Percentiles rank a stretch among this genome's conserved stretches.
Conservation (phyloP, 2,113 vertebrate species). For the Ochotona curzoniae region DNA sequence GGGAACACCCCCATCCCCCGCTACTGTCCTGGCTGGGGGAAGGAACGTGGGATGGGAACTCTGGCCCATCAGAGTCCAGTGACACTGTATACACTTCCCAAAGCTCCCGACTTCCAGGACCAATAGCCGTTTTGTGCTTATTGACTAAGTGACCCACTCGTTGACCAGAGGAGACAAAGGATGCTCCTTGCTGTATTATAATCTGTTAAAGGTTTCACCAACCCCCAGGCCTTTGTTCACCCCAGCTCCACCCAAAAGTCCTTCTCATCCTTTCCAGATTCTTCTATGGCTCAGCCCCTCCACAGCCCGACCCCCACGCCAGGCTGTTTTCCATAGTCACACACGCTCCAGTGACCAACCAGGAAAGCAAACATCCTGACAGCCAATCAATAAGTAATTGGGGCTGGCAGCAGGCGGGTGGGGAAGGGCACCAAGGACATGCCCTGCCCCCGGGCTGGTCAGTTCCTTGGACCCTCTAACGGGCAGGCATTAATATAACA, state of each 20-base stretch:
- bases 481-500: neutral
- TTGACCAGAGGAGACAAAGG: slow-evolving; percentile 41
- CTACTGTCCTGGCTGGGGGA: neutral
- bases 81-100: neutral
- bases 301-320: neutral
- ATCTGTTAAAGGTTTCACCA: slow-evolving; percentile 12
- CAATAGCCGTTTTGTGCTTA: slow-evolving; percentile 21
- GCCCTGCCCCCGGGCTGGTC: neutral
- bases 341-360: slow-evolving; percentile 77
- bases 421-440: neutral
- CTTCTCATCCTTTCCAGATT: slow-evolving; percentile 15
- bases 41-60: neutral
- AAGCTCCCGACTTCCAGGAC: neutral
- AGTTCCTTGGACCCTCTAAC: neutral
- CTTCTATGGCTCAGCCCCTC: neutral
- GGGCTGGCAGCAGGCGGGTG: neutral
- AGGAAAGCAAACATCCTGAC: slow-evolving; percentile 84
- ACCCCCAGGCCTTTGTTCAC: neutral
- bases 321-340: slow-evolving; percentile 62
- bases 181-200: slow-evolving; percentile 50
- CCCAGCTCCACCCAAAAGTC: neutral
- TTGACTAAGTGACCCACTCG: slow-evolving; percentile 42
- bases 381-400: slow-evolving; percentile 85
- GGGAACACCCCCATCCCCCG: neutral
- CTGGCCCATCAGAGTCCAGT: neutral